These are phyloP conservation scores for Plutomurus gul DNA, from an alignment of 1,140 invertebrate species.

Conservation along the genomic window DNA sequence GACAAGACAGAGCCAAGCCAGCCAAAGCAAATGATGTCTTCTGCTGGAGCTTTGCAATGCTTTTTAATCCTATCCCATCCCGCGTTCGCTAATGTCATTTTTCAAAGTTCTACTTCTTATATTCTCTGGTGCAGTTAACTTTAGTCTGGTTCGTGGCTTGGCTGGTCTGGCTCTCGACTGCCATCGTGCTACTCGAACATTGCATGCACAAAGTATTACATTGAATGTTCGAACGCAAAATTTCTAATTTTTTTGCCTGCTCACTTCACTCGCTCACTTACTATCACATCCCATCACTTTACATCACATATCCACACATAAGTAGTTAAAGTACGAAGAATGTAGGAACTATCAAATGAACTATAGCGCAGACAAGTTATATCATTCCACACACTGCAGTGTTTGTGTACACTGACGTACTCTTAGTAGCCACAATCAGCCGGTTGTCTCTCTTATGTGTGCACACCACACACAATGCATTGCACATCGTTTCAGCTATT, in stretches of 20 bases:
- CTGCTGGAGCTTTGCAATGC: not conserved
- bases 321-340: not conserved
- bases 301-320: not conserved
- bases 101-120: not conserved
- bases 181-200: too few species aligned
- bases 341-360: not conserved
- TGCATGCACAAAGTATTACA: too few species aligned
- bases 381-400: not conserved
- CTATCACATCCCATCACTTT: not conserved
- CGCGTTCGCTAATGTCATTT: conserved; percentile 8
- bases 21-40: conserved; percentile 1
- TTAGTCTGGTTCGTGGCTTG: too few species aligned
- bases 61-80: conserved; percentile 6
- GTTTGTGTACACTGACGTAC: not conserved
- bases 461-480: too few species aligned
- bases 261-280: not conserved
- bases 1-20: not conserved
- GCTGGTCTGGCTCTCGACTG: too few species aligned
- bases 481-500: too few species aligned
- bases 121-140: not conserved
- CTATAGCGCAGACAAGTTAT: not conserved
- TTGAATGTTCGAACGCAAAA: too few species aligned
- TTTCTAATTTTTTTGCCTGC: not conserved
- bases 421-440: too few species aligned
- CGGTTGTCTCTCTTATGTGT: too few species aligned